phyloP scores from a whole-genome alignment of 2,113 vertebrate genomes.

The Caretta caretta region DNA sequence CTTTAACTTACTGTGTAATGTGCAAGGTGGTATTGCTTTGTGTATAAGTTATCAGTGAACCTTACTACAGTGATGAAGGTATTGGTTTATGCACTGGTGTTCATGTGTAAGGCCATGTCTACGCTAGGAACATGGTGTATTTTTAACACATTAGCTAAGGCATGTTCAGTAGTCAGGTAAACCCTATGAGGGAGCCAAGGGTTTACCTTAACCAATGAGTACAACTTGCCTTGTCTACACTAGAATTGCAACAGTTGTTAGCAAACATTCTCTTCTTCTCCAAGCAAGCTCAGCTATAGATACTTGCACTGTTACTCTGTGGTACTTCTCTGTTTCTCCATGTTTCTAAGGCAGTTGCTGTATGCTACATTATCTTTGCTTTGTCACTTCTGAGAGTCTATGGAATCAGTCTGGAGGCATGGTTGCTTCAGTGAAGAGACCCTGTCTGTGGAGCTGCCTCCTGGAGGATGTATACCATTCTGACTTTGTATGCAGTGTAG shows the following conservation, averaged over 20 bases:
- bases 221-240: neutral
- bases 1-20: neutral
- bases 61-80: neutral
- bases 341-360: neutral
- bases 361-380: neutral
- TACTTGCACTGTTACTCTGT: neutral
- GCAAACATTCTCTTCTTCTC: neutral
- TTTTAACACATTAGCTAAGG: neutral
- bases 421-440: neutral
- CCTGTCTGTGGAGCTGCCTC: neutral
- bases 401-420: neutral
- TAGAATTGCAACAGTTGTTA: neutral
- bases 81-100: neutral
- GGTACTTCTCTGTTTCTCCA: neutral
- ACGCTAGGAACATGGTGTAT: neutral
- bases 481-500: neutral
- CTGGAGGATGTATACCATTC: neutral
- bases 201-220: neutral
- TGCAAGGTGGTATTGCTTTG: neutral
- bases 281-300: neutral
- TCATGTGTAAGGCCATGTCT: neutral
- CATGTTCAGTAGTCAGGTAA: neutral
- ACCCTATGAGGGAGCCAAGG: neutral
- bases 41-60: neutral
- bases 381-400: neutral